Evolutionary conservation across 2,113 vertebrate genomes (phyloP).

Genomic region (Pseudorhombus dupliciocellatus): DNA sequence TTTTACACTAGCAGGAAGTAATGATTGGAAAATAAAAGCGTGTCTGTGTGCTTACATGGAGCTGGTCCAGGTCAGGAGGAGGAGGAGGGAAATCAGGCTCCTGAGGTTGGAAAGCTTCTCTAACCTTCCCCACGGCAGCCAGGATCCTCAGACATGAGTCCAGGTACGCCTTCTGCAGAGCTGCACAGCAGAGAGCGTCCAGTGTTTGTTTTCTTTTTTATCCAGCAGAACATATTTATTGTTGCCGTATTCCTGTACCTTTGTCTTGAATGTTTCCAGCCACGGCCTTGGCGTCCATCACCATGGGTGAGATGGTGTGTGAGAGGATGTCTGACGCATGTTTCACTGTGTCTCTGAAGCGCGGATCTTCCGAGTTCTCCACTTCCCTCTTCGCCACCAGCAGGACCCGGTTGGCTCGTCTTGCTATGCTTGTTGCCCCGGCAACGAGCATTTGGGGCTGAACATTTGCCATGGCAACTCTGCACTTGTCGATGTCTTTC

Average conservation of each 20-base stretch:
- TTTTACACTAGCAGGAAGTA: no score
- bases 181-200: constrained; percentile 67
- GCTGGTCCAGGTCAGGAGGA: constrained; percentile 95
- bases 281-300: constrained; percentile 98
- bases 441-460: constrained; percentile 99
- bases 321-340: constrained; percentile 93
- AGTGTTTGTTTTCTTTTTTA: background rate
- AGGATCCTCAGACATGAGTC: constrained; percentile 96
- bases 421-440: constrained; percentile 97
- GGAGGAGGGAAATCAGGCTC: constrained; percentile 97
- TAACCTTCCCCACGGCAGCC: constrained; percentile 94
- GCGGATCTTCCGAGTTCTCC: constrained; percentile 97
- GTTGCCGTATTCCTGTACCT: constrained; percentile 76
- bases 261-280: constrained; percentile 97
- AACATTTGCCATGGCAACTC: constrained; percentile 98
- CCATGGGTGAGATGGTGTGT: constrained; percentile 98
- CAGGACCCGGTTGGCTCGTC: constrained; percentile 94
- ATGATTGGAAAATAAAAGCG: no score
- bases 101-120: constrained; percentile 97
- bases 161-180: constrained; percentile 95
- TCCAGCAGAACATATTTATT: background rate
- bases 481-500: constrained; percentile 98
- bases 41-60: constrained; percentile 87
- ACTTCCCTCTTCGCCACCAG: constrained; percentile 96
- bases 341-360: constrained; percentile 95